Evolutionary conservation across 2,113 vertebrate genomes (phyloP).

Genomic region (Aspiorhynchus laticeps): DNA sequence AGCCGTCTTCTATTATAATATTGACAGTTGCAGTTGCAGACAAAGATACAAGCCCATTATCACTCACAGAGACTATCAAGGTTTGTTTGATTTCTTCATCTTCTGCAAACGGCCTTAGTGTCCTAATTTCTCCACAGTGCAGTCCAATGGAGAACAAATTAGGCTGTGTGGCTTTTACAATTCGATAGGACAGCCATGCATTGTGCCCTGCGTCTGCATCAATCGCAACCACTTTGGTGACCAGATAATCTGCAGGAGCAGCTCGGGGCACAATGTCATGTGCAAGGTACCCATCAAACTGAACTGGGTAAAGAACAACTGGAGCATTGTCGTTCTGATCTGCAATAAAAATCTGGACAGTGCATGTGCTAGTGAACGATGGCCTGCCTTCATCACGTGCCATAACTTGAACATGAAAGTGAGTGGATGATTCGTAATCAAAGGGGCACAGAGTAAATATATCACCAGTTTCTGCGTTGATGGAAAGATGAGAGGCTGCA

Average conservation of each 20-base stretch:
- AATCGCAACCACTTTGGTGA: slow-evolving; percentile 80
- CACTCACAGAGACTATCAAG: slow-evolving; percentile 65
- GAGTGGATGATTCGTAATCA: slow-evolving; percentile 71
- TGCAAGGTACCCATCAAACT: slow-evolving; percentile 65
- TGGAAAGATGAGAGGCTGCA: slow-evolving; percentile 63
- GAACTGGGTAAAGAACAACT: slow-evolving; percentile 68
- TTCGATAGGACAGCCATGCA: slow-evolving; percentile 71
- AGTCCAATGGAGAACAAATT: slow-evolving; percentile 67
- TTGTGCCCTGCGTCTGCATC: slow-evolving; percentile 75
- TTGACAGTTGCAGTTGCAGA: slow-evolving; percentile 71
- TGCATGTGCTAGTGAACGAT: slow-evolving; percentile 64
- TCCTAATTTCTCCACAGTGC: slow-evolving; percentile 72
- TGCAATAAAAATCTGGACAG: slow-evolving; percentile 64
- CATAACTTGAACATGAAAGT: slow-evolving; percentile 66
- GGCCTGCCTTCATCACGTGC: slow-evolving; percentile 69
- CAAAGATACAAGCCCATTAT: slow-evolving; percentile 69
- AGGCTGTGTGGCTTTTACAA: slow-evolving; percentile 67
- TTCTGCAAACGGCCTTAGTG: slow-evolving; percentile 62
- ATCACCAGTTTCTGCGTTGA: slow-evolving; percentile 70
- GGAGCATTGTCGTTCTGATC: slow-evolving; percentile 73
- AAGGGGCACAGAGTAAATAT: slow-evolving; percentile 68
- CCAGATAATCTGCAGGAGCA: slow-evolving; percentile 77
- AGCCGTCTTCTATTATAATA: slow-evolving; percentile 62
- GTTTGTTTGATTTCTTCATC: slow-evolving; percentile 66
- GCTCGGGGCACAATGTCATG: slow-evolving; percentile 76